Percentiles rank a stretch among this genome's conserved stretches.
Conservation (phyloP, 2,888 invertebrate genomes). For the Timandra comae region DNA sequence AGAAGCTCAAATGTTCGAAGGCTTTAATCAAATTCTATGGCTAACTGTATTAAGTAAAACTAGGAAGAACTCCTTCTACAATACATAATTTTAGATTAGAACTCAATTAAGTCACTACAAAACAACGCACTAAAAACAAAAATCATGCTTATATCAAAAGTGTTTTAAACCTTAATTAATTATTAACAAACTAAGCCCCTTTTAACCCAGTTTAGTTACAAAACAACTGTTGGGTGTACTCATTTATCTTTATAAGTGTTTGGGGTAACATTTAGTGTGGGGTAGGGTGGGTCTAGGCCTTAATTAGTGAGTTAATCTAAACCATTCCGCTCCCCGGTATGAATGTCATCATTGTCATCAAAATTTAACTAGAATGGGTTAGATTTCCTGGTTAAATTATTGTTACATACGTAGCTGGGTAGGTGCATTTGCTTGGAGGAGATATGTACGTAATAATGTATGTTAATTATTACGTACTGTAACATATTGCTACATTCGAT, state of each 20-base stretch:
- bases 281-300: constrained; percentile 25
- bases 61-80: too few species aligned
- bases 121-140: constrained; percentile 39
- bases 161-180: constrained; percentile 57
- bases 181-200: constrained; percentile 60
- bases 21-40: too few species aligned
- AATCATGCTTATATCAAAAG: constrained; percentile 46
- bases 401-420: constrained; percentile 9
- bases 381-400: constrained; percentile 14
- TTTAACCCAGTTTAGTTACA: constrained; percentile 48
- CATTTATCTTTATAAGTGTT: constrained; percentile 64
- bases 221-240: constrained; percentile 45
- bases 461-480: too few species aligned
- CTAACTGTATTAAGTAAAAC: too few species aligned
- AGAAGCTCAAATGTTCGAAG: too few species aligned
- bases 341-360: constrained; percentile 19
- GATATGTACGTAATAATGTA: too few species aligned
- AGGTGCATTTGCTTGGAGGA: too few species aligned
- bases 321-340: constrained; percentile 25
- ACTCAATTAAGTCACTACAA: too few species aligned
- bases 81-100: too few species aligned
- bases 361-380: constrained; percentile 15
- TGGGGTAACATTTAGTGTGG: constrained; percentile 35
- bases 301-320: constrained; percentile 46
- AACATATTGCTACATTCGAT: too few species aligned